Evolutionary conservation across 2,113 vertebrate genomes (phyloP), one percentile per base, ranked within the genome.

Genomic region (Numida meleagris): DNA sequence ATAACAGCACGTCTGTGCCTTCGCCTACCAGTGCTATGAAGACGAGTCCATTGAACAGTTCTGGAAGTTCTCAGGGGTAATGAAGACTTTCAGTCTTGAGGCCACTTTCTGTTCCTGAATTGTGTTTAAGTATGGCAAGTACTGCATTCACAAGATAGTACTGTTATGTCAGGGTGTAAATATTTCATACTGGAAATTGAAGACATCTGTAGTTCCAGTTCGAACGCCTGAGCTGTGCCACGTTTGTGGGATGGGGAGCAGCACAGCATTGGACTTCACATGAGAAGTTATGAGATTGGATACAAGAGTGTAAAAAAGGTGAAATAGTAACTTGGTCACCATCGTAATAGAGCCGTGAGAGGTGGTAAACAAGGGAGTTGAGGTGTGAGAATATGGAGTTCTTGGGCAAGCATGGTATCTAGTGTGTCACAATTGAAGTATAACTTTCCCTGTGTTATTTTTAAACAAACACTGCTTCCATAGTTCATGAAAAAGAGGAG

Each of bases 1-100:
- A 99, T 93, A 99, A 99, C 98, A 99, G 98, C 98, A 98, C 98
- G 97, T 98, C 98, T 94, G 98, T 99, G 97, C 98, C 99, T 97
- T 99, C 98, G 7, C 98, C 98, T 65, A 99, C 98, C 12, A 98
- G 97, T 93, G 96, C 98, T 96, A 92, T 96, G 94, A 99, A 98
- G 96, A 98, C 96, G 75, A 98, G 98, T 97, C 97, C 98, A 2
- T 88, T 98, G 96, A 98, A 97, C 95, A 98, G 96, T 94, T 98
- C 98, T 63, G 97, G 98, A 97, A 98, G 98, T 97, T 98, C 98
- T 96, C 98, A 98, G 96, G 98, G 98, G 98, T 99, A 97, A 97
- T 55, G 31, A 73, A 62, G 16, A 24, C 53, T 87, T 89, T 55
- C 16, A 81, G 33, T 74, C 40, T 91, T 75, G 36, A 27, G 83